These are phyloP conservation scores for Hippopotamus amphibius DNA, from an alignment of 2,113 vertebrate genomes.

Conservation along the genomic window DNA sequence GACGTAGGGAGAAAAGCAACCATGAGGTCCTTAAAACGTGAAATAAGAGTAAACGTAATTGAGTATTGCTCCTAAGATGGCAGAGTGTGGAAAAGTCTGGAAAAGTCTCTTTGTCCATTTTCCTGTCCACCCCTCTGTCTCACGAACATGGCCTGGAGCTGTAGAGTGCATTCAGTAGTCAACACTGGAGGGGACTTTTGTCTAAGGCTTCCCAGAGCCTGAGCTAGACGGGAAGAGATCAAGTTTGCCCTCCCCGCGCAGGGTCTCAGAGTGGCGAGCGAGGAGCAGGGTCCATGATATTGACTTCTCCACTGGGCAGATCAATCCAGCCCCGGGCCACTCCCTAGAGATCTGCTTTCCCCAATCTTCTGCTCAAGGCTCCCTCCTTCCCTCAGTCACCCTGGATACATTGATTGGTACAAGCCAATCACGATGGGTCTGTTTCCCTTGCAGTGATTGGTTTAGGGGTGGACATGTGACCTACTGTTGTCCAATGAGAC, in stretches of 20 bases:
- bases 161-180: neutral
- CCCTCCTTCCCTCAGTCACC: neutral
- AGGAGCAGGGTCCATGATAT: neutral
- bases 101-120: neutral
- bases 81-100: neutral
- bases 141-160: neutral
- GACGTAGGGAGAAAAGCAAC: neutral
- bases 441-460: neutral
- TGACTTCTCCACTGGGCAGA: neutral
- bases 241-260: neutral
- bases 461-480: neutral
- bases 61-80: neutral
- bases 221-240: neutral
- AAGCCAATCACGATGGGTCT: neutral
- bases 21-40: neutral
- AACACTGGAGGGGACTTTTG: neutral
- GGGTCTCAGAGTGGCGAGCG: neutral
- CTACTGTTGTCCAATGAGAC: neutral
- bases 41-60: neutral
- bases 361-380: neutral
- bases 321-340: neutral
- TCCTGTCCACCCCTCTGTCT: neutral
- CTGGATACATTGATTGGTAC: neutral
- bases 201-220: neutral
- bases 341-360: neutral